These are phyloP conservation scores for Polia nebulosa DNA, from an alignment of 2,888 invertebrate genomes.

Conservation along the genomic window DNA sequence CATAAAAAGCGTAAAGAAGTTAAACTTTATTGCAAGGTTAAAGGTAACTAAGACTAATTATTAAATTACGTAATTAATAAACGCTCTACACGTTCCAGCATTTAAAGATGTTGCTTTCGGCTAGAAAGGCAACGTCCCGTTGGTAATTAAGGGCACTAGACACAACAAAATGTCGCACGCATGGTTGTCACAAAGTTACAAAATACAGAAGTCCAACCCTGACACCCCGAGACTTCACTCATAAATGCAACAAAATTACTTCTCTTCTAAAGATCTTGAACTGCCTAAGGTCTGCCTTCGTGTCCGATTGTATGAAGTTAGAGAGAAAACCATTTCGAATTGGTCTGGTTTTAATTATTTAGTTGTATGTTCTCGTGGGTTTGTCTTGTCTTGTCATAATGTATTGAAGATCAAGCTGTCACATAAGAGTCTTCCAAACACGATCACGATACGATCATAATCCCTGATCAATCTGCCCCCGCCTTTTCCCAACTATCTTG, in stretches of 20 bases:
- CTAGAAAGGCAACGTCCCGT: constrained; percentile 52
- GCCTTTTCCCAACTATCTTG: no score
- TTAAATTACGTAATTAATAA: constrained; percentile 19
- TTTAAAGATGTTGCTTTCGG: constrained; percentile 38
- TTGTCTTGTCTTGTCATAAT: no score
- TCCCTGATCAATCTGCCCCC: no score
- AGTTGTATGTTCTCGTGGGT: no score
- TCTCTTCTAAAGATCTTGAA: background rate
- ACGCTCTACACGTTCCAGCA: constrained; percentile 30
- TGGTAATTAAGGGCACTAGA: constrained; percentile 64
- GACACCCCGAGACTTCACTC: background rate
- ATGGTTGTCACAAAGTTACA: background rate
- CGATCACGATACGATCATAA: no score
- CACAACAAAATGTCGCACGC: constrained; percentile 59
- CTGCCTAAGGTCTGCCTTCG: background rate
- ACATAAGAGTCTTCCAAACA: no score
- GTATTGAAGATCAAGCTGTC: no score
- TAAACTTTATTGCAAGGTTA: background rate
- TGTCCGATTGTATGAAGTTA: no score
- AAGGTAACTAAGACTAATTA: background rate
- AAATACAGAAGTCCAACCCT: constrained; percentile 18
- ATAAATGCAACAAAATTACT: background rate
- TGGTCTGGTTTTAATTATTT: no score
- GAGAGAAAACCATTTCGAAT: no score
- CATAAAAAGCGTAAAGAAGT: background rate